A percentile compares a stretch with the other conserved stretches of the same genome.
These are phyloP conservation scores for Acrocephalus arundinaceus DNA, from an alignment of 2,113 vertebrate species.

Conservation along the genomic window DNA sequence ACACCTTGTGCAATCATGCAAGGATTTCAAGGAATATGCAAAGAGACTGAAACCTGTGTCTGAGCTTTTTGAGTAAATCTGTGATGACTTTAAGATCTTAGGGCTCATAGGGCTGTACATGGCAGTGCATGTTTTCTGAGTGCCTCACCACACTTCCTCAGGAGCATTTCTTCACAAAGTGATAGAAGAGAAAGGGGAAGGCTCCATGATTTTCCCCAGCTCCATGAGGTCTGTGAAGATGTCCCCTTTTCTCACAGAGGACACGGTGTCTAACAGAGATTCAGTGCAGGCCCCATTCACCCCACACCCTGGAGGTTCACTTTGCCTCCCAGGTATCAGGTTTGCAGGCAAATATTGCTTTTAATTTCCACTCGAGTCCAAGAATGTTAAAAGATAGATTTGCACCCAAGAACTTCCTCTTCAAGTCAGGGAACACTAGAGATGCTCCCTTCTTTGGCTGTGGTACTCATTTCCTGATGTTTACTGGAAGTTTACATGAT, in stretches of 20 bases:
- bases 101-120: not conserved
- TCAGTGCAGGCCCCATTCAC: not conserved
- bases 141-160: not conserved
- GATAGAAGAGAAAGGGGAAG: not conserved
- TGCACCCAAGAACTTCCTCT: not conserved
- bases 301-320: not conserved
- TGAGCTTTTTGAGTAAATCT: not conserved
- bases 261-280: accelerated
- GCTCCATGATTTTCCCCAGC: not conserved
- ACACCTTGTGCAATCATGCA: not conserved
- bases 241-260: not conserved
- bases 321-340: not conserved
- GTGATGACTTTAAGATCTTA: not conserved
- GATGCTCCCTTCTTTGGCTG: not conserved
- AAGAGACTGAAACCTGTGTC: not conserved
- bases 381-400: not conserved
- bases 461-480: not conserved
- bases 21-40: not conserved
- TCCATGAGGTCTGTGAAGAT: not conserved
- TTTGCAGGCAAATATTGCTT: not conserved
- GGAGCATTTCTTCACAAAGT: not conserved
- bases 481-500: not conserved
- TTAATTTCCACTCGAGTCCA: not conserved
- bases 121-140: not conserved
- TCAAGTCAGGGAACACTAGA: not conserved